A percentile compares a stretch with the other conserved stretches of the same genome.
These are phyloP conservation scores for Monarcha castaneiventris DNA, from an alignment of 2,113 vertebrate genomes.

Conservation along the genomic window DNA sequence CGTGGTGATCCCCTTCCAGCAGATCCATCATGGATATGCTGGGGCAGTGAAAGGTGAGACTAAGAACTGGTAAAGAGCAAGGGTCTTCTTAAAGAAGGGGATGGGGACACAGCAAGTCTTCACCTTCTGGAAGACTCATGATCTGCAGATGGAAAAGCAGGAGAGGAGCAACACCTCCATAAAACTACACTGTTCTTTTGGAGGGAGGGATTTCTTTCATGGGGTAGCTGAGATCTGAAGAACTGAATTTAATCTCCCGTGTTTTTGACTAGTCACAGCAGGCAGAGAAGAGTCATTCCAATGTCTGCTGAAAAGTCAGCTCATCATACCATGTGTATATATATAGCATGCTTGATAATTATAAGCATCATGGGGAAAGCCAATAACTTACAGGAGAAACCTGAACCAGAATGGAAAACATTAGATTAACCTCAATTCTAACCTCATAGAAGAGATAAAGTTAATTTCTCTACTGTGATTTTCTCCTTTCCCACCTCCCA, in stretches of 20 bases:
- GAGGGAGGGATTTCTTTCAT: background rate
- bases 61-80: background rate
- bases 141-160: background rate
- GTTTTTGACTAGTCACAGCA: background rate
- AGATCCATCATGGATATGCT: background rate
- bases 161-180: background rate
- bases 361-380: background rate
- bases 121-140: background rate
- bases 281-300: background rate
- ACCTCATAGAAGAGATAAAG: background rate
- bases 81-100: background rate
- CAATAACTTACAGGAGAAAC: background rate
- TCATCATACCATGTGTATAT: background rate
- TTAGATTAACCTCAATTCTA: background rate
- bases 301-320: background rate
- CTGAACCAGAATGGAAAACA: background rate
- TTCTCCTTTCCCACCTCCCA: background rate
- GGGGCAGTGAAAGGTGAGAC: background rate
- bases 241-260: background rate
- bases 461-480: background rate
- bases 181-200: background rate
- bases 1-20: background rate
- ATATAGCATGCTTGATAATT: background rate
- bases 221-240: background rate
- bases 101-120: background rate